Evolutionary conservation across 2,888 invertebrate species (phyloP).

Genomic region (Dynastes hyllus): DNA sequence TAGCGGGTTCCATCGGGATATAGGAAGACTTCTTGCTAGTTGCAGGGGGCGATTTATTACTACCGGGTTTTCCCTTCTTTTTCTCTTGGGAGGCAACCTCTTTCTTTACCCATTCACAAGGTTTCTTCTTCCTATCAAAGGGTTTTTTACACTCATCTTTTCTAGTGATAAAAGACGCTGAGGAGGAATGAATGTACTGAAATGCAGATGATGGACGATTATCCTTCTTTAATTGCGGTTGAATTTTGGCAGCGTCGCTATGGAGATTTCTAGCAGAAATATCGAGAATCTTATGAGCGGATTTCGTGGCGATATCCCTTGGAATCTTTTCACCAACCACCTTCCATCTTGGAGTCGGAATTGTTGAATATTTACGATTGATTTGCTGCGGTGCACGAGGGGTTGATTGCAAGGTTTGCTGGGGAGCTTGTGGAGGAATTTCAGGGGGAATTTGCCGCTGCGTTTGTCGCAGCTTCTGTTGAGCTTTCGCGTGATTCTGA

Average conservation of each 20-base stretch:
- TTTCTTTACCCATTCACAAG: conserved; percentile 46
- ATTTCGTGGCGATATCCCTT: too few species aligned
- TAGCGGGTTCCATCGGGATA: too few species aligned
- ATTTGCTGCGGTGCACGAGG: not conserved
- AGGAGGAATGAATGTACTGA: not conserved
- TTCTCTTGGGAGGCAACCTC: not conserved
- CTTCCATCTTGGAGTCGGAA: too few species aligned
- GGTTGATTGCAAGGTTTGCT: not conserved
- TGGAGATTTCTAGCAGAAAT: too few species aligned
- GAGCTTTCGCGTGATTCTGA: not conserved
- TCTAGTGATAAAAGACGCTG: not conserved
- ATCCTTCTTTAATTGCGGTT: too few species aligned
- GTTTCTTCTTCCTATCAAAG: conserved; percentile 6
- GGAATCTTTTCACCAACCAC: too few species aligned
- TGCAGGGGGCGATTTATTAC: too few species aligned
- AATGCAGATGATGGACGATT: too few species aligned
- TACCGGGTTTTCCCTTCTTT: not conserved
- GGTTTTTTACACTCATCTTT: conserved; percentile 40
- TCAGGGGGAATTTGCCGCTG: not conserved
- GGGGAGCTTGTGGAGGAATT: not conserved
- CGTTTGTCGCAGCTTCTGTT: not conserved
- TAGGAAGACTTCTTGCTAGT: too few species aligned
- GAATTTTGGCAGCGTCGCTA: too few species aligned
- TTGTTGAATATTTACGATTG: conserved; percentile 24
- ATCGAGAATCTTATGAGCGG: too few species aligned